Percentiles rank a stretch among this genome's conserved stretches.
Conservation (phyloP, 2,888 invertebrate species). For the Gryllus longicercus region DNA sequence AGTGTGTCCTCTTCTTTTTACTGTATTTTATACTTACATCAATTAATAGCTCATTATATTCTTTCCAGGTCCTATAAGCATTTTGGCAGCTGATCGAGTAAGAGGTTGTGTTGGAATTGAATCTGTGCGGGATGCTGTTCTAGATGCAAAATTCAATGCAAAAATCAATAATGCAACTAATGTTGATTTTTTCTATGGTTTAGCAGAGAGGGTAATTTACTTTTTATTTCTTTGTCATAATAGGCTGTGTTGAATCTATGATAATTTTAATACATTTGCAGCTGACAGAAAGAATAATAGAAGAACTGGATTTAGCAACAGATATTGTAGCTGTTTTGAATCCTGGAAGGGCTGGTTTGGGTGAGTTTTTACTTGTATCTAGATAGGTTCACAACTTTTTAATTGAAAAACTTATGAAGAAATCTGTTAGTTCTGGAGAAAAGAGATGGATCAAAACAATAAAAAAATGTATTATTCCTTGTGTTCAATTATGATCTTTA, state of each 20-base stretch:
- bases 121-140: slow-evolving; percentile 49
- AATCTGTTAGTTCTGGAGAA: not conserved
- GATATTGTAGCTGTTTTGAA: slow-evolving; percentile 54
- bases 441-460: not conserved
- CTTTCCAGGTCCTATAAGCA: slow-evolving; percentile 43
- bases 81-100: slow-evolving; percentile 42
- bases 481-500: not conserved
- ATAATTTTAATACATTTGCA: slow-evolving; percentile 41
- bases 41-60: not conserved
- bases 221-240: slow-evolving; percentile 25
- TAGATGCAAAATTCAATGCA: slow-evolving; percentile 54
- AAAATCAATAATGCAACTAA: slow-evolving; percentile 46
- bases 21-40: not conserved
- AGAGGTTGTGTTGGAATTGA: slow-evolving; percentile 54
- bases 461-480: not conserved
- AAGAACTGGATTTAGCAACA: slow-evolving; percentile 39
- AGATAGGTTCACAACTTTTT: too few species aligned
- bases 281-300: slow-evolving; percentile 39
- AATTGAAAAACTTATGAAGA: too few species aligned
- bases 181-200: slow-evolving; percentile 38
- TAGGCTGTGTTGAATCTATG: slow-evolving; percentile 26
- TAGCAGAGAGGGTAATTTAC: slow-evolving; percentile 39
- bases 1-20: too few species aligned
- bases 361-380: slow-evolving; percentile 43
- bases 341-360: slow-evolving; percentile 52